Conservation (phyloP, 2,888 invertebrate species). For the Galeruca laticollis region DNA sequence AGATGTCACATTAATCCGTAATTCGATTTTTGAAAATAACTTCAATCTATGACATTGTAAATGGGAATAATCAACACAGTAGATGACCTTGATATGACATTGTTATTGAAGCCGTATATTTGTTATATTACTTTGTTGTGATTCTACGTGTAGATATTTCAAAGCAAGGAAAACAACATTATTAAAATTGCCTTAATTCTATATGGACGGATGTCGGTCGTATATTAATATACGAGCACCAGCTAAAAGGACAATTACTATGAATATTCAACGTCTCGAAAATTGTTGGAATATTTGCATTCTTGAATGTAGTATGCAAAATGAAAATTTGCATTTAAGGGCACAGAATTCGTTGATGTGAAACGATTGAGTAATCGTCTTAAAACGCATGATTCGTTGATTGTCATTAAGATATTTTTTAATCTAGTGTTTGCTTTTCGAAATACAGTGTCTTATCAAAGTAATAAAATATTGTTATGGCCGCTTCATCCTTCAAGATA, state of each 20-base stretch:
- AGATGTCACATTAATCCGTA: no score
- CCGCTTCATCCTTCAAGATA: no score
- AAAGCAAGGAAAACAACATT: neutral
- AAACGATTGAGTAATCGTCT: no score
- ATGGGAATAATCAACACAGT: neutral
- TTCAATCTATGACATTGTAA: neutral
- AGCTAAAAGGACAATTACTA: neutral
- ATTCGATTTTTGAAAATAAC: no score
- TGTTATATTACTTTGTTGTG: neutral
- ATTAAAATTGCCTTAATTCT: neutral
- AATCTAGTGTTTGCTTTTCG: no score
- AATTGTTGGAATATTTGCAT: neutral
- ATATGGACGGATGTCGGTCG: neutral
- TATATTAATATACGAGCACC: no score
- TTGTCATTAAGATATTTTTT: no score
- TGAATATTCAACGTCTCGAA: neutral
- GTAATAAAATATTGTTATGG: no score
- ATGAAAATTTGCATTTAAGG: no score
- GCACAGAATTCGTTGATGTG: no score
- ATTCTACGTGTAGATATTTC: neutral
- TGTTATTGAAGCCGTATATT: neutral
- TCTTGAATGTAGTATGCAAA: neutral
- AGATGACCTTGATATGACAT: neutral
- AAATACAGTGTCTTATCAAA: no score
- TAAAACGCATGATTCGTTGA: no score